Evolutionary conservation across 2,888 invertebrate genomes (phyloP), one percentile per base, ranked within the genome.

Genomic region (Aquatica leii): DNA sequence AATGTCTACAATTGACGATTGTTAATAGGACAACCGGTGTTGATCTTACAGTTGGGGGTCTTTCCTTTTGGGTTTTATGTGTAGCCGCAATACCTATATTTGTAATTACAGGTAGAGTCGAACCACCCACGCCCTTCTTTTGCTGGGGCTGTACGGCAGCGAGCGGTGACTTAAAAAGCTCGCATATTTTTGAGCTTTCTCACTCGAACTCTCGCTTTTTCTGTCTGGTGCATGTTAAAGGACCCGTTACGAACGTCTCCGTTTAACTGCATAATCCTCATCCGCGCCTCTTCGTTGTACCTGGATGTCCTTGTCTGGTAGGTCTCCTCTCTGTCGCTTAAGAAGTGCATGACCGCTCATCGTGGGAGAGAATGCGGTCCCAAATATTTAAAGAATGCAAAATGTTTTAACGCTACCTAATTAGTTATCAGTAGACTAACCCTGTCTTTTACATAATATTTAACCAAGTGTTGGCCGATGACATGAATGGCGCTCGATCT

Each of bases 401-500:
- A 78, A 79, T 79, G 78, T 80, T 78, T 80, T 78, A 78, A 79
- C 80, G 78, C 79, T 78, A 77, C 76, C 77, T 80, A 78, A 79
- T 79, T 79, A 80, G 69, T 60, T 64, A 64, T 64, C 51, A 18
- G 18, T 55, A 17, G 43, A 50, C 15, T 34, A 21, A 46, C 11
- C 53, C 48, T 35, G 11, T 37, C 34, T 35, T 51, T 40, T 51
- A 15, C 21, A 12, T 37, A 50, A 56, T 56, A 56, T 48, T 46
- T 24, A 11, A 18, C 35, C 11, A 35, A 49, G 24, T 37, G 35
- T 56, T 34, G 12, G 18, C 31, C 48, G 56, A 48, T 43, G 15
- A 12, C 18, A 2, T 15, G 53, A 6, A 20, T 53, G 20, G 20
- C 53, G 20, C 14, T 34, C 40, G 40, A 37, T 37, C 40, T 18